These are phyloP conservation scores for Prunella himalayana DNA, from an alignment of 2,113 vertebrate species.

Conservation along the genomic window DNA sequence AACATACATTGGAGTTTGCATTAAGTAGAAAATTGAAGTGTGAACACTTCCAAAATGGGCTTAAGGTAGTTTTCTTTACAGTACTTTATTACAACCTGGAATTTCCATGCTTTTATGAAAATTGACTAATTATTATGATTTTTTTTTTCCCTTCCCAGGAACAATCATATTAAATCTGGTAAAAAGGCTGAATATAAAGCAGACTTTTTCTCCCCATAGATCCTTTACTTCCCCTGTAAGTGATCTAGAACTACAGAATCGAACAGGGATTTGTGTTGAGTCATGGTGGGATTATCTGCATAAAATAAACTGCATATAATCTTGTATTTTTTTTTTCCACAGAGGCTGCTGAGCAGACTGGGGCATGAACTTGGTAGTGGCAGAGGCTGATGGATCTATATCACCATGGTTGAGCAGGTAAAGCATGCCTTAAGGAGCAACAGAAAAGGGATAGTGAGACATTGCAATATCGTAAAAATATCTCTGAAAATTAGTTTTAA, in stretches of 20 bases:
- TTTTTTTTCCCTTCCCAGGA: not conserved
- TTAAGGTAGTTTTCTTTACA: not conserved
- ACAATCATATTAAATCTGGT: not conserved
- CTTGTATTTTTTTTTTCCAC: not conserved
- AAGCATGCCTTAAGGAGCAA: not conserved
- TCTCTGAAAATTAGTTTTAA: not conserved
- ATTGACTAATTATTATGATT: not conserved
- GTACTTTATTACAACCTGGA: not conserved
- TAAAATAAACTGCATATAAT: not conserved
- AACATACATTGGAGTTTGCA: not conserved
- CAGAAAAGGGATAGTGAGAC: not conserved
- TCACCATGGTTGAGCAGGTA: not conserved
- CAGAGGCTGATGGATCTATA: not conserved
- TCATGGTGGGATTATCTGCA: not conserved
- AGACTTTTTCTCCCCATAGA: not conserved
- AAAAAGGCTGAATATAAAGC: not conserved
- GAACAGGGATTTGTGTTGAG: not conserved
- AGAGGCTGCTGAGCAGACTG: fast-evolving
- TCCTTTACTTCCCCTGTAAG: not conserved
- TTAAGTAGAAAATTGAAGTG: not conserved
- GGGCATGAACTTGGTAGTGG: too few relatives aligned
- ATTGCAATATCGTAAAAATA: not conserved
- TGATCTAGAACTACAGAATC: not conserved
- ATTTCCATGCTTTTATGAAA: not conserved
- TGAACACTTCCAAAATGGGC: not conserved